Base-by-base conservation (phyloP, 35 echinoderm and acorn worm species). In the Heliocidaris tuberculata region DNA sequence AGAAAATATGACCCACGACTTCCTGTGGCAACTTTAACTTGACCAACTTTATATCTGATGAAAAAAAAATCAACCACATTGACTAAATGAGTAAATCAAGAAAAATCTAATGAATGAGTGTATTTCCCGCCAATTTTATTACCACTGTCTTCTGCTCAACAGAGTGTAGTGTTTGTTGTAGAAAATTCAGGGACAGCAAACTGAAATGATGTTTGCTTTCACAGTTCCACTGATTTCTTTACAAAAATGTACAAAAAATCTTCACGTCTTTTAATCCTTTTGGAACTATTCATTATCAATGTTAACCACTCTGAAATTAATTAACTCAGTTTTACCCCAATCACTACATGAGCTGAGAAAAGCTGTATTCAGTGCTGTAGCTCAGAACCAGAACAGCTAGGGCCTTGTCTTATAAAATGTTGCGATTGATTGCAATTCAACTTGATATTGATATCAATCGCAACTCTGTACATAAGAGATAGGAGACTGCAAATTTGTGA, bases 91-190 rank as follows among this genome's bases (percentile, higher is more conserved):
- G 65, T 78, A 78, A n/a, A 27, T 78, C 6, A 21, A 70, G 60
- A 19, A 19, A 70, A 24, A 24, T 8, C 65, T 24, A 7, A 21
- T n/a, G 8, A 78, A 56, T 56, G 27, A 78, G 65, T 78, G 65
- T n/a, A 78, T 78, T 70, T 78, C 65, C 65, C 21, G 65, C 65
- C 65, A 78, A 78, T 78, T 78, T 78, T 78, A 78, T n/a, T n/a
- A 8, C 27, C 15, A 78, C 27, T 78, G 19, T 78, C 65, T 78
- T 78, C 27, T 78, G 65, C 65, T 78, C 65, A 78, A 7, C 65
- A n/a, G 65, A 78, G 65, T 78, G 65, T 78, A 78, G 17, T 78
- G 21, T 78, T 78, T 78, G 65, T 27, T 78, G 65, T 27, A 78
- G 65, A 27, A 78, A 42, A 56, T 12, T 56, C 52, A 56, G 10